Conservation (phyloP, 2,888 invertebrate genomes). For the Serripes groenlandicus region DNA sequence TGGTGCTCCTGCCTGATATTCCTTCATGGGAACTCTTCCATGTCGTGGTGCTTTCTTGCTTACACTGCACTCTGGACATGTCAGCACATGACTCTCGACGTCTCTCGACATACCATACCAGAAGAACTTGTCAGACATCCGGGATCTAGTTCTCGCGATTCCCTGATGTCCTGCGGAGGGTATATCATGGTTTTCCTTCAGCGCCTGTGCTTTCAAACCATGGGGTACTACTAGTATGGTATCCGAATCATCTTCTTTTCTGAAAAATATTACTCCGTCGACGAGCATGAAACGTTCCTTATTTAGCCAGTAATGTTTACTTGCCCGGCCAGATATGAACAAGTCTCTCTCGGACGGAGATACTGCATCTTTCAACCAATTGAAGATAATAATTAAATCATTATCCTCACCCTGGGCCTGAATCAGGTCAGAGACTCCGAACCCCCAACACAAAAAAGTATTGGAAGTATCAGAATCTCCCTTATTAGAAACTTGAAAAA, state of each 20-base stretch:
- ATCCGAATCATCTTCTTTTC: not conserved
- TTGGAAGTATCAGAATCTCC: too few relatives aligned
- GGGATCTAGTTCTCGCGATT: slow-evolving; percentile 28
- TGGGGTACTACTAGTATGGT: slow-evolving; percentile 1
- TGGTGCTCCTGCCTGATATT: slow-evolving; percentile 93
- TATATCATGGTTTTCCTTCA: slow-evolving; percentile 21
- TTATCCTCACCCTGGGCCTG: slow-evolving; percentile 6
- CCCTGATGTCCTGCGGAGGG: slow-evolving; percentile 42
- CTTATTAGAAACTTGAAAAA: too few relatives aligned
- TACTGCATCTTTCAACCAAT: not conserved
- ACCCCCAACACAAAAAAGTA: too few relatives aligned
- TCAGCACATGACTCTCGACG: slow-evolving; percentile 11
- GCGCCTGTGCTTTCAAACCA: not conserved
- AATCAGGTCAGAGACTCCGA: not conserved
- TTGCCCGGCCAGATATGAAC: not conserved
- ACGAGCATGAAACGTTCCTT: slow-evolving; percentile 6
- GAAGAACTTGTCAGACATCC: slow-evolving; percentile 32
- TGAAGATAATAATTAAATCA: not conserved
- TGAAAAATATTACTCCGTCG: slow-evolving; percentile 12
- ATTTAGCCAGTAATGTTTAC: slow-evolving; percentile 26
- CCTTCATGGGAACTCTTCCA: slow-evolving; percentile 24
- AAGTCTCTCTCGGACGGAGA: not conserved
- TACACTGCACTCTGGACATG: slow-evolving; percentile 24
- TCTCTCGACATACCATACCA: slow-evolving; percentile 30
- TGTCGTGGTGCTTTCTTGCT: slow-evolving; percentile 24